Evolutionary conservation across 2,888 invertebrate species (phyloP).

Genomic region (Eutolmus rufibarbis): DNA sequence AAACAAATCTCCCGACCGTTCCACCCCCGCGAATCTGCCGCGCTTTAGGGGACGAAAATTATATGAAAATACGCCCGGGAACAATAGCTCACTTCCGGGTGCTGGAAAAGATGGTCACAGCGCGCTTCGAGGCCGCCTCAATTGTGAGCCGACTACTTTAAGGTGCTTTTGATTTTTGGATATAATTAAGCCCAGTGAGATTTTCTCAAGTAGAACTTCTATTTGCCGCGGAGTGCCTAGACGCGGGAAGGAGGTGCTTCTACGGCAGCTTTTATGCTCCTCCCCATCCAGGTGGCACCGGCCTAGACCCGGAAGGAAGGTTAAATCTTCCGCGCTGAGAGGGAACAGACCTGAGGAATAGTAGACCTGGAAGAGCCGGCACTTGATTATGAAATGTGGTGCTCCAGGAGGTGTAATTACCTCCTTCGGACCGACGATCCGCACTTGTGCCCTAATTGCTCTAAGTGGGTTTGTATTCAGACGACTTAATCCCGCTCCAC

Average conservation of each 20-base stretch:
- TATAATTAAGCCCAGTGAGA: slow-evolving; percentile 11
- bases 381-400: slow-evolving; percentile 4
- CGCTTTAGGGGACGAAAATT: background rate
- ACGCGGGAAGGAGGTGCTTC: background rate
- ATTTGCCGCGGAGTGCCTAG: background rate
- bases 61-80: background rate
- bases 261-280: background rate
- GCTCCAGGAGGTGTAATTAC: slow-evolving; percentile 8
- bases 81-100: background rate
- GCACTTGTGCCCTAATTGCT: slow-evolving; percentile 7
- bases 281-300: background rate
- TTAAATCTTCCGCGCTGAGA: background rate
- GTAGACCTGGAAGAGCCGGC: background rate
- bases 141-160: background rate
- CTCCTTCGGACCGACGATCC: background rate
- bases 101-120: background rate
- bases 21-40: background rate
- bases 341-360: background rate
- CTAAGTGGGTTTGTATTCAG: slow-evolving; percentile 30
- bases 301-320: background rate
- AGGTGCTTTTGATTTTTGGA: background rate
- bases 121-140: background rate
- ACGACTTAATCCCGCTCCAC: background rate
- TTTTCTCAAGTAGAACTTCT: background rate
- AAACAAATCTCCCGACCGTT: background rate